Conservation (phyloP, 1,140 invertebrate genomes). For the Drosophila nebulosa region DNA sequence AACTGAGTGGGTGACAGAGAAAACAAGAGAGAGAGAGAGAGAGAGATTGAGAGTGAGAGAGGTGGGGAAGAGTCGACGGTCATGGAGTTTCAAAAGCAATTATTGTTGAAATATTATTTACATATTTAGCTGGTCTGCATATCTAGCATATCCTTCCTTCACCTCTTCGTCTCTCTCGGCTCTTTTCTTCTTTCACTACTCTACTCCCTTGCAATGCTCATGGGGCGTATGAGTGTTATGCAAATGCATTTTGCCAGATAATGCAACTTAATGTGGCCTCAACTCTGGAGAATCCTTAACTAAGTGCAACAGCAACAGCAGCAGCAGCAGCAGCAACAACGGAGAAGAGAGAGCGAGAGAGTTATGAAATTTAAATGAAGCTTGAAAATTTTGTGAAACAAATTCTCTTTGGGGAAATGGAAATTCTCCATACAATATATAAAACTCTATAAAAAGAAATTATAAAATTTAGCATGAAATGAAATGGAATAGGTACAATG, state of each 20-base stretch:
- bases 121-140: slow-evolving; percentile 39
- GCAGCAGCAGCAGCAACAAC: slow-evolving; percentile 3
- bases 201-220: slow-evolving; percentile 26
- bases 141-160: not conserved
- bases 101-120: slow-evolving; percentile 71
- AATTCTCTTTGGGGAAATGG: not conserved
- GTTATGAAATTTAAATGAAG: slow-evolving; percentile 41
- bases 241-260: slow-evolving; percentile 52
- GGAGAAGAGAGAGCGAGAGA: slow-evolving; percentile 12
- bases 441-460: not conserved
- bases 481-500: slow-evolving; percentile 7
- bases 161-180: not conserved
- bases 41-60: not conserved
- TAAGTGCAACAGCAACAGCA: slow-evolving; percentile 23
- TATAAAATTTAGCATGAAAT: not conserved
- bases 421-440: not conserved
- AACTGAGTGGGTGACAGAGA: not conserved
- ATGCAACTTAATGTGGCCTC: slow-evolving; percentile 56
- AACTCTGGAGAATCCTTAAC: slow-evolving; percentile 24
- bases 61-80: slow-evolving; percentile 20
- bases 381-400: not conserved
- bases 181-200: not conserved
- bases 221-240: slow-evolving; percentile 64
- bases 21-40: not conserved
- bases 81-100: slow-evolving; percentile 63